Base-by-base conservation (phyloP, 2,113 vertebrate genomes). In the Barbus barbus region DNA sequence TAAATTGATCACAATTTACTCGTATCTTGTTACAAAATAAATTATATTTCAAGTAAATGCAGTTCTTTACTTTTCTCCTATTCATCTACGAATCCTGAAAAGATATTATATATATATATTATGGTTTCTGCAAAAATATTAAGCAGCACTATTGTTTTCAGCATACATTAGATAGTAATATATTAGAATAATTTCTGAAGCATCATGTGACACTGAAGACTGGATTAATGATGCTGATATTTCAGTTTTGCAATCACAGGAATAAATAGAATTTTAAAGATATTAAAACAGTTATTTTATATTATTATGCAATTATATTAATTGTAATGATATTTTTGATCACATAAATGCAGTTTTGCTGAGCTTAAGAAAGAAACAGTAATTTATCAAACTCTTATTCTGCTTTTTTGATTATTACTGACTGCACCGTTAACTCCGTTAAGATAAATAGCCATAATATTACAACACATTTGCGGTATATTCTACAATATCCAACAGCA, bases 401-500 rank as follows among this genome's bases (percentile, higher is more conserved):
- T 48, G 46, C 46, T 48, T 48, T 48, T 48, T 48, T 16, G 13
- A 48, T 48, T 48, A 48, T 48, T 48, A 48, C 46, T 16, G 46
- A 48, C 46, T 48, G 46, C 46, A 48, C 46, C 1, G 46, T 48
- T 48, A 48, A 48, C 46, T 16, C 46, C n/a, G n/a, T n/a, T 48
- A 48, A 48, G 46, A 48, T 48, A 16, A 16, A 48, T 16, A 48
- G 28, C 22, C 14, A 13, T 11, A 53, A 26, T 24, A 8, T n/a
- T n/a, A 44, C 38, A 44, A 7, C 2, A 26, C 7, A n/a, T 78
- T 38, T 38, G 22, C 12, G 3, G 33, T 8, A 22, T 12, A 58
- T n/a, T 13, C 75, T 24, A 58, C 51, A 58, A 77, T 36, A 76
- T 22, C 46, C 75, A 24, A 58, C 72, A 77, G 22, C 31, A 58